Percentiles rank a stretch among this genome's conserved stretches.
Evolutionary conservation across 2,113 vertebrate genomes (phyloP).

Genomic region (Stercorarius parasiticus): DNA sequence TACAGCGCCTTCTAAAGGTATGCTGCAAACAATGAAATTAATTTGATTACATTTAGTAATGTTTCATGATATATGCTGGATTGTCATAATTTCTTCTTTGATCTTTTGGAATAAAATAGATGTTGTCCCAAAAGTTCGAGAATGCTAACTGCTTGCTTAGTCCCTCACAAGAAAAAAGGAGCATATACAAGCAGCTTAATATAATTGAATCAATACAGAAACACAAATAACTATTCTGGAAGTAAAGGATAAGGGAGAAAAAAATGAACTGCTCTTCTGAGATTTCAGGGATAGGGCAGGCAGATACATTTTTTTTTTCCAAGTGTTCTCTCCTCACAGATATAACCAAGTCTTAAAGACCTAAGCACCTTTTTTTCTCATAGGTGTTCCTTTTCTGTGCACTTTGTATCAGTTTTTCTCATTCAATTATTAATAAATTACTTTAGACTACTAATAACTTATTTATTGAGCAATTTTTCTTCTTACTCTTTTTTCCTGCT

Average conservation of each 20-base stretch:
- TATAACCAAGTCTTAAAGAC: not conserved
- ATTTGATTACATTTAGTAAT: not conserved
- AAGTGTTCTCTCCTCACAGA: not conserved
- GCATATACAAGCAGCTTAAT: not conserved
- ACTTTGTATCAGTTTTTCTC: not conserved
- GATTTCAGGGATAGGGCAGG: not conserved
- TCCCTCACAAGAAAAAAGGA: not conserved
- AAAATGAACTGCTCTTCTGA: not conserved
- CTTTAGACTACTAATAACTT: not conserved
- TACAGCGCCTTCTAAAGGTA: not conserved
- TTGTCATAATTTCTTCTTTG: not conserved
- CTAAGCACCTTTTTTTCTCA: not conserved
- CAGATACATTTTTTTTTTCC: not conserved
- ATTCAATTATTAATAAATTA: not conserved
- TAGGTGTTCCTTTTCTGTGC: not conserved
- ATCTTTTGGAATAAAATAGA: not conserved
- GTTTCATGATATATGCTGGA: not conserved
- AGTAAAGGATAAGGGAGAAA: not conserved
- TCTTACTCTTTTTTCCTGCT: not conserved
- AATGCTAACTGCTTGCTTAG: not conserved
- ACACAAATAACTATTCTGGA: not conserved
- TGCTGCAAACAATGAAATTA: not conserved
- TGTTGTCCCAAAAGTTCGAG: not conserved
- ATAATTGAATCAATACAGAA: not conserved
- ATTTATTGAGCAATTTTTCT: not conserved